Percentiles rank a stretch among this genome's conserved stretches.
Conservation (phyloP, 2,797 vertebrate genomes). For the Percopsis omiscomaycus region DNA sequence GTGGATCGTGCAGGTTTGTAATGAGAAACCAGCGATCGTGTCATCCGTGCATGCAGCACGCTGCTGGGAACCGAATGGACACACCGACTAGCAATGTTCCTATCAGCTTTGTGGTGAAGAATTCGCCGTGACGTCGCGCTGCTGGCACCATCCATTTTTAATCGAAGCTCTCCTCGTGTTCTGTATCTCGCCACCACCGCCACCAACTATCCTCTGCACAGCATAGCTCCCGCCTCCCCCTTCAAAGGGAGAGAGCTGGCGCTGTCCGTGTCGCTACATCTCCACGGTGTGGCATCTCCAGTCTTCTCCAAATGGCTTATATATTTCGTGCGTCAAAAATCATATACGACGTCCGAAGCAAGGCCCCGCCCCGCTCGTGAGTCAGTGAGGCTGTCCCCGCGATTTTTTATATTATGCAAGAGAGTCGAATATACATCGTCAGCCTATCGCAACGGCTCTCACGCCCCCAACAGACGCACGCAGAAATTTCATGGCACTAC, state of each 20-base stretch:
- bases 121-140: too few relatives aligned
- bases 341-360: constrained; percentile 2
- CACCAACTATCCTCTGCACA: too few relatives aligned
- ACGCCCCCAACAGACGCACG: background rate
- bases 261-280: background rate
- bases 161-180: too few relatives aligned
- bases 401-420: constrained; percentile 13
- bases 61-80: too few relatives aligned
- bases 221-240: background rate
- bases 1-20: too few relatives aligned
- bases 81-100: too few relatives aligned
- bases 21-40: too few relatives aligned
- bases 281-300: background rate
- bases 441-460: constrained; percentile 3
- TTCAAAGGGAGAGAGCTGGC: background rate
- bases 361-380: background rate
- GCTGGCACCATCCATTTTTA: too few relatives aligned
- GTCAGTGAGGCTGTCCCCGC: constrained; percentile 2
- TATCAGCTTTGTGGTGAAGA: too few relatives aligned
- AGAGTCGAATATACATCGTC: background rate
- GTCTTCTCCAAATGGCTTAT: background rate
- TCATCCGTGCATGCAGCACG: too few relatives aligned
- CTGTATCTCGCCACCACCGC: background rate
- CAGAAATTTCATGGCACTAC: too few relatives aligned
- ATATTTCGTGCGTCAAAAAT: background rate